Evolutionary conservation across 2,888 invertebrate species (phyloP), one percentile per base, ranked within the genome.

Genomic region (Toxonevra muliebris): DNA sequence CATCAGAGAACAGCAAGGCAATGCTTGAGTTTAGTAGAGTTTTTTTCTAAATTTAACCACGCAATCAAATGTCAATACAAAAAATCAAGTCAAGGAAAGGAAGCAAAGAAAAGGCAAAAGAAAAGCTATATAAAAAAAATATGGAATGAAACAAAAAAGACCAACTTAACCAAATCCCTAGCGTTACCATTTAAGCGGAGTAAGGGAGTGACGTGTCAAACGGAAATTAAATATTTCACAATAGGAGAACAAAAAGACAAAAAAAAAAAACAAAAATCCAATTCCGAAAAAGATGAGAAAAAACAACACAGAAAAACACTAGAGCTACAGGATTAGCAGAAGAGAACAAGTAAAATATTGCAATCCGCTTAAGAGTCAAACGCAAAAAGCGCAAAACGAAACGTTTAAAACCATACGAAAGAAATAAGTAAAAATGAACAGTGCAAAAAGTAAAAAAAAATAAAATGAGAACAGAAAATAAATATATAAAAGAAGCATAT

Each of bases 161-260:
- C 7, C 30, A 30, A 30, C 30, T 30, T 7, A n/a, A n/a, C n/a
- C n/a, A n/a, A n/a, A n/a, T n/a, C n/a, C n/a, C n/a, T n/a, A 30
- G 30, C 30, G 30, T 4, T 7, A 30, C 30, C 3, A 30, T 48
- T 48, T 8, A 8, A 48, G 48, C 13, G 45, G 20, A 19, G 30
- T 7, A 30, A 4, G 30, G 7, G 30, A 30, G 48, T 45, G 48
- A 60, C 60, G 13, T 60, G 45, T 48, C 60, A 60, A 60, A 19
- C 60, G 60, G 60, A 60, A 60, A 60, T 60, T 60, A 45, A 60
- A 60, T 48, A 60, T 48, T 60, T 59, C 43, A 59, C 59, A 59
- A 43, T 59, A 12, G 40, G 1, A 57, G 40, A 20, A 40, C 5
- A 30, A 5, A 48, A 12, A 48, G 8, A 48, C 3, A 8, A 20